These are phyloP conservation scores for Coendou prehensilis DNA, from an alignment of 2,797 vertebrate genomes.

Conservation along the genomic window DNA sequence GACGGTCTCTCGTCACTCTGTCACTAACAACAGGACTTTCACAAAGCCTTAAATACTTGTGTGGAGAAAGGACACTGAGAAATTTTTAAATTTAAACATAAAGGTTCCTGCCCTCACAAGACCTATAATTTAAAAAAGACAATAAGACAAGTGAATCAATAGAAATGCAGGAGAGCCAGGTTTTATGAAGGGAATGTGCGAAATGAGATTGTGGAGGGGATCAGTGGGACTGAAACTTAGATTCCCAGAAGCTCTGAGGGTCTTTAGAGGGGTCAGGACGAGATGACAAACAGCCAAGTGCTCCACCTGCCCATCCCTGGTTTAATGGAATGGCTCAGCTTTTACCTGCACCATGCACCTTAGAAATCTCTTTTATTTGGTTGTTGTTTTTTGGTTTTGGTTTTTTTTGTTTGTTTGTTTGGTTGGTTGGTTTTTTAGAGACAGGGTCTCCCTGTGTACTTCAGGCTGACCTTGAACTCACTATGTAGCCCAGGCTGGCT, in stretches of 20 bases:
- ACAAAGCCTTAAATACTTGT: constrained; percentile 56
- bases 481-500: neutral
- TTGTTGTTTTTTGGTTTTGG: neutral
- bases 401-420: neutral
- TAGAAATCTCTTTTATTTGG: neutral
- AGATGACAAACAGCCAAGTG: rapidly evolving
- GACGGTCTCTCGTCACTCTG: constrained; percentile 68
- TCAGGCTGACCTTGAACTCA: neutral
- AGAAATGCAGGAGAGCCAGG: constrained; percentile 10
- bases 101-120: constrained; percentile 49
- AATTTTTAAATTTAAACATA: constrained; percentile 40
- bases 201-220: neutral
- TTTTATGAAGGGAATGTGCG: constrained; percentile 43
- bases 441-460: neutral
- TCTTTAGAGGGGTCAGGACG: neutral
- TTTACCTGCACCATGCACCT: neutral
- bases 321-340: neutral
- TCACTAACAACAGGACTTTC: constrained; percentile 61
- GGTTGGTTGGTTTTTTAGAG: neutral
- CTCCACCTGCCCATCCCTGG: neutral
- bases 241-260: neutral
- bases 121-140: constrained; percentile 59
- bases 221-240: neutral
- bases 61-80: constrained; percentile 3
- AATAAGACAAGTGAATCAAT: constrained; percentile 59